These are phyloP conservation scores for Theristicus caerulescens DNA, from an alignment of 2,113 vertebrate species.

Conservation along the genomic window DNA sequence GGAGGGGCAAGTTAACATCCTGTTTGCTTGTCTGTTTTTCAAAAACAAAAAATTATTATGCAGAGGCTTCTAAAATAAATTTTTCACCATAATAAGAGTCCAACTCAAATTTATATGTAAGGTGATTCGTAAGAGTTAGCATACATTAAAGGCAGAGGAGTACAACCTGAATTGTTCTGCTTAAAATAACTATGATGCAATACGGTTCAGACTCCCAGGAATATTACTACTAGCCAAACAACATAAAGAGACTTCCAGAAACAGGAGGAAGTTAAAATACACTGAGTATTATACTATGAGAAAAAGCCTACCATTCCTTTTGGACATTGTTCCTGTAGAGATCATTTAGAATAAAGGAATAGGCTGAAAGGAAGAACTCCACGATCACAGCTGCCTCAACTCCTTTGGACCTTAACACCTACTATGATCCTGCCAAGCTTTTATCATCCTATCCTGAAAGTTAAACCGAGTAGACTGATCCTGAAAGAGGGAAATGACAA, in stretches of 20 bases:
- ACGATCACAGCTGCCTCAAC: not conserved
- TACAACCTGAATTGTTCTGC: not conserved
- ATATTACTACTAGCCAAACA: not conserved
- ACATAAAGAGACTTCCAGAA: not conserved
- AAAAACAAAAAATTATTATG: not conserved
- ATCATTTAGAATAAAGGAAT: not conserved
- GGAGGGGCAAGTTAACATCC: not conserved
- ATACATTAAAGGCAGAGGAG: not conserved
- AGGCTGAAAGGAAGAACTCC: not conserved
- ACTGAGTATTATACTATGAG: accelerated
- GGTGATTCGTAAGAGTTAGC: not conserved
- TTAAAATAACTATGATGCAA: not conserved
- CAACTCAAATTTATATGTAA: not conserved
- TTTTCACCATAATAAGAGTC: not conserved
- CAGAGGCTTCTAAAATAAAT: not conserved
- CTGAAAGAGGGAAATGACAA: not conserved
- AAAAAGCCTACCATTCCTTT: not conserved
- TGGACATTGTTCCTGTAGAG: not conserved
- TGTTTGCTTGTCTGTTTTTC: not conserved
- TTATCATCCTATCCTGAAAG: not conserved
- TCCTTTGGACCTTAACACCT: not conserved
- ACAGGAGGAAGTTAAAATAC: not conserved
- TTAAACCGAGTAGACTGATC: not conserved
- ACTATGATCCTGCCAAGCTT: not conserved
- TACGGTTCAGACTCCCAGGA: not conserved